Evolutionary conservation across 1,140 invertebrate genomes (phyloP), one percentile per base, ranked within the genome.

Genomic region (Lucilia sericata): DNA sequence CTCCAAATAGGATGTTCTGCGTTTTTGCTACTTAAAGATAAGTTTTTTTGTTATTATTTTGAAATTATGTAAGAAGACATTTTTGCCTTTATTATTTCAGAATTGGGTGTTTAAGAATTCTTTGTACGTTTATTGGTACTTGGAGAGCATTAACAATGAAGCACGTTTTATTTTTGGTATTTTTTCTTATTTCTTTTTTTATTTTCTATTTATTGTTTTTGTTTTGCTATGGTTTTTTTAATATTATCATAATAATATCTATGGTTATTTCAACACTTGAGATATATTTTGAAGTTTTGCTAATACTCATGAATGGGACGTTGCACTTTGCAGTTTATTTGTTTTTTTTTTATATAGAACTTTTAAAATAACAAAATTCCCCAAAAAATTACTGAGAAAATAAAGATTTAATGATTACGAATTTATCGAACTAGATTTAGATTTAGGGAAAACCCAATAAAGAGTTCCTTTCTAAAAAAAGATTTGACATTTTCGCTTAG

Each of bases 51-150:
- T 60, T 60, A 60, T 60, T 60, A 60, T 60, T 42, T 7, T n/a
- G 13, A 17, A 8, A 70, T 25, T 70, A 70, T 70, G 65, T 21
- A 21, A 30, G 25, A 21, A 30, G 25, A 30, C 3, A 21, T 70
- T 19, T 70, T 21, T 21, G 7, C 7, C 2, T 70, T 70, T 21
- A 1, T 60, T 7, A n/a, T 60, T 60, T 14, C 3, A 70, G 12
- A 70, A 1, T n/a, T 60, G n/a, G 55, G 55, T 70, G 9, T 70
- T 70, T 70, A 25, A 70, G 65, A 70, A 70, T 70, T 70, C 65
- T 10, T 70, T 21, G 17, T 21, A 70, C 65, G 65, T 70, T 14
- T 21, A 10, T 5, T 19, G 17, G 25, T 30, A 21, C 65, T 19
- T 21, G 19, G 5, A 9, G 19, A 70, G n/a, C 65, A 70, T 70